Percentiles rank a stretch among this genome's conserved stretches.
Evolutionary conservation across 2,113 vertebrate species (phyloP).

Genomic region (Nicator chloris): DNA sequence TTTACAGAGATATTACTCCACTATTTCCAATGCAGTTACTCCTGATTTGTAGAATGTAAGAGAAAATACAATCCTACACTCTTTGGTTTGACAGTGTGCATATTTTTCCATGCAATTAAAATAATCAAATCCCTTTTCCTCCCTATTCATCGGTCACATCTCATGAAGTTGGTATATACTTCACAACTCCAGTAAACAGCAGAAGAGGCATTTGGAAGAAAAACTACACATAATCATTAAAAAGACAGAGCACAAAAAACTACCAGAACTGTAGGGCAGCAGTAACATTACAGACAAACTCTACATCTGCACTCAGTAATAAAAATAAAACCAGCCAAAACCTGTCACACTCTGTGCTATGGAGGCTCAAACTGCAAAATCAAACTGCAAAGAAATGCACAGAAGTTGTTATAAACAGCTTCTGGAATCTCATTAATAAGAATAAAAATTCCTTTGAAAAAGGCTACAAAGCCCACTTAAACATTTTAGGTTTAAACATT

Average conservation of each 20-base stretch:
- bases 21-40: neutral
- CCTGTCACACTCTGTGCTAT: slow-evolving; percentile 27
- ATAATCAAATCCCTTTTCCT: slow-evolving; percentile 5
- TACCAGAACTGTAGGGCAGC: slow-evolving; percentile 1
- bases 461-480: neutral
- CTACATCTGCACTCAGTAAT: slow-evolving; percentile 29
- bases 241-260: slow-evolving; percentile 10
- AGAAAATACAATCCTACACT: neutral
- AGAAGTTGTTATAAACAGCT: slow-evolving; percentile 10
- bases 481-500: neutral
- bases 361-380: slow-evolving; percentile 29
- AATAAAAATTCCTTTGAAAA: neutral
- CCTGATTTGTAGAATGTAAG: neutral
- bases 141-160: neutral
- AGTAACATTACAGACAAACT: neutral
- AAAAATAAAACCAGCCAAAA: slow-evolving; percentile 58
- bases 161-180: slow-evolving; percentile 19
- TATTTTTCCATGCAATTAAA: slow-evolving; percentile 43
- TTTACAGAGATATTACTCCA: neutral
- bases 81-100: slow-evolving; percentile 4
- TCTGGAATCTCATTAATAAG: slow-evolving; percentile 33
- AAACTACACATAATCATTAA: slow-evolving; percentile 11
- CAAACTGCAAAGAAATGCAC: slow-evolving; percentile 31
- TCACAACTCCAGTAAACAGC: slow-evolving; percentile 1
- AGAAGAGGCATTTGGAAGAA: slow-evolving; percentile 7